Conservation (phyloP, 2,888 invertebrate genomes). For the Cephus runcator region DNA sequence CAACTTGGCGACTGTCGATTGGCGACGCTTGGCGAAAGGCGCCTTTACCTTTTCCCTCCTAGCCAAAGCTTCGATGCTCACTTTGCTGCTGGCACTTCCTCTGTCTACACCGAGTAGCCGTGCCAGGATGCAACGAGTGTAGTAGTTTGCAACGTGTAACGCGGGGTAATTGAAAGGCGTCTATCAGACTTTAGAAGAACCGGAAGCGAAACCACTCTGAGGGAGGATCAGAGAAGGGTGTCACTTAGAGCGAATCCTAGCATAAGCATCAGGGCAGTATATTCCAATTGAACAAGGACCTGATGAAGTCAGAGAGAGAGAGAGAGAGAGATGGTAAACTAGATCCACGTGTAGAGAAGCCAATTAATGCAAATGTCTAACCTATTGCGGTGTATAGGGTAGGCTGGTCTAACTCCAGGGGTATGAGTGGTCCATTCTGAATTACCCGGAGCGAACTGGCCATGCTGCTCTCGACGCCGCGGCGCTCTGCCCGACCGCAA, state of each 20-base stretch:
- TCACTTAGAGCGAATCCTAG: too few species aligned
- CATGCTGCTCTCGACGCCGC: slow-evolving; percentile 38
- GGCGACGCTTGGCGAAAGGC: too few species aligned
- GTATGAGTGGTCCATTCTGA: slow-evolving; percentile 37
- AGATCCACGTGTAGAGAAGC: slow-evolving; percentile 35
- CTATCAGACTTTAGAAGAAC: background rate
- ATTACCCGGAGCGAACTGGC: slow-evolving; percentile 54
- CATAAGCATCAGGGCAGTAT: too few species aligned
- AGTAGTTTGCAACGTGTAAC: background rate
- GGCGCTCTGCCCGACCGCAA: slow-evolving; percentile 54
- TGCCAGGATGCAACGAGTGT: too few species aligned
- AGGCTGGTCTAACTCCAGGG: slow-evolving; percentile 30
- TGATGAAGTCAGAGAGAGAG: slow-evolving; percentile 7
- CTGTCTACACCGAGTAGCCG: too few species aligned
- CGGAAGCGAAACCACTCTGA: too few species aligned
- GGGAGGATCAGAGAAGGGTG: too few species aligned
- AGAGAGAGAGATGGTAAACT: background rate
- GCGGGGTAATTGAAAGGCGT: background rate
- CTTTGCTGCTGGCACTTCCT: too few species aligned
- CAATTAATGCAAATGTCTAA: slow-evolving; percentile 61
- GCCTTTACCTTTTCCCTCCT: too few species aligned
- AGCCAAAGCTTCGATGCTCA: too few species aligned
- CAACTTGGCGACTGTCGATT: too few species aligned
- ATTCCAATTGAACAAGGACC: background rate
- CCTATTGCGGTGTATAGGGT: slow-evolving; percentile 50